phyloP scores from a whole-genome alignment of 2,797 vertebrate species.

The Stomatorhinus walkeri region DNA sequence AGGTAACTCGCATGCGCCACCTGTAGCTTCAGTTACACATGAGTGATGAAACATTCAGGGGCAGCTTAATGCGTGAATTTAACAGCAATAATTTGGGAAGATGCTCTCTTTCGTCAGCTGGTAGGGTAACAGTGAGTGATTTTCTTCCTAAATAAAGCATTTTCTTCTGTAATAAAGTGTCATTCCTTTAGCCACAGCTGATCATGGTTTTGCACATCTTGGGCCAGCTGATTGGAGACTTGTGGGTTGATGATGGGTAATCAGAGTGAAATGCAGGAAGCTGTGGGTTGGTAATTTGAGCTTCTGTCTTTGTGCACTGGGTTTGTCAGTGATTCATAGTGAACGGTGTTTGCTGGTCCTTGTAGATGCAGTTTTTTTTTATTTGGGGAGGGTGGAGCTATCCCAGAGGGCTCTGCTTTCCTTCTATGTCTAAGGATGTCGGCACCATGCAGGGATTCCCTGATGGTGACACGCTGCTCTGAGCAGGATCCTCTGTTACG shows the following conservation, averaged over 20 bases:
- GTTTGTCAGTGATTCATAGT: not conserved
- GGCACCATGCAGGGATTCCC: not conserved
- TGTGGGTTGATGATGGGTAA: not conserved
- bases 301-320: not conserved
- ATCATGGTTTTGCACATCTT: not conserved
- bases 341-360: not conserved
- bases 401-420: not conserved
- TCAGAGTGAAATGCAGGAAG: not conserved
- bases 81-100: not conserved
- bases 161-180: not conserved
- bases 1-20: not conserved
- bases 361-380: not conserved
- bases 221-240: not conserved
- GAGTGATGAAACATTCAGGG: not conserved
- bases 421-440: not conserved
- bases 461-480: not conserved
- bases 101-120: not conserved
- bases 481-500: not conserved
- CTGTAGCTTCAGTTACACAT: not conserved
- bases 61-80: not conserved
- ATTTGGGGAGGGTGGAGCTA: not conserved
- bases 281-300: not conserved
- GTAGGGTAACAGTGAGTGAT: not conserved
- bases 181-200: not conserved
- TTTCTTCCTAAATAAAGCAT: not conserved